Evolutionary conservation across 2,888 invertebrate genomes (phyloP), one percentile per base, ranked within the genome.

Genomic region (Hermaeophaga mercurialis): DNA sequence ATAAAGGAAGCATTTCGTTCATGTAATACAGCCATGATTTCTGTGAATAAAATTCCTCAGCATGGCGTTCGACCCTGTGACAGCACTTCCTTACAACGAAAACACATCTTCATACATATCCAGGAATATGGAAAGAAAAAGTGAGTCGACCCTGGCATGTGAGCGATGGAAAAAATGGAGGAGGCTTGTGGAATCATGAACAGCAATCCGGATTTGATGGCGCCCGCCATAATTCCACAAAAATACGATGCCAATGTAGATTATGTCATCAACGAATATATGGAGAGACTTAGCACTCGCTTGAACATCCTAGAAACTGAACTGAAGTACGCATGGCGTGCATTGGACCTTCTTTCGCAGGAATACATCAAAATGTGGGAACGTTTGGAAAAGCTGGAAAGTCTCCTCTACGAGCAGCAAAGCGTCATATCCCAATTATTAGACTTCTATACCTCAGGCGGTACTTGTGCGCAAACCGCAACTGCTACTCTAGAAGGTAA

Each of bases 361-460:
- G 95, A 95, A 75, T 95, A 94, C 72, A 90, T 94, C 48, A 90
- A 92, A 75, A 95, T 95, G 90, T 95, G 94, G 94, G 91, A 91
- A 71, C 82, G 94, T 38, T 80, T 95, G 58, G 94, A 95, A 73
- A 91, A 94, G 75, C 80, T 95, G 19, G 94, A 95, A 75, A 85
- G 90, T 15, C 83, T 94, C 58, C 84, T 94, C 2, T 86, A 89
- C 75, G 94, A 94, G 73, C 95, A 95, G 76, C 94, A 94, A 75
- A 89, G 90, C 66, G 93, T 94, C 36, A 93, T 95, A 69, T 86
- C 90, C 47, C 94, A 94, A 73, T 81, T 95, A 70, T 85, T 94
- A 73, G 89, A 90, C 73, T 88, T 89, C 77, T 90, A 90, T 74
- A 84, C 87, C 1, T 75, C 80, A 8, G 84, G 85, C 63, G 83